Base-by-base conservation (phyloP, 1,140 invertebrate species). In the Trachelipus rathkii region DNA sequence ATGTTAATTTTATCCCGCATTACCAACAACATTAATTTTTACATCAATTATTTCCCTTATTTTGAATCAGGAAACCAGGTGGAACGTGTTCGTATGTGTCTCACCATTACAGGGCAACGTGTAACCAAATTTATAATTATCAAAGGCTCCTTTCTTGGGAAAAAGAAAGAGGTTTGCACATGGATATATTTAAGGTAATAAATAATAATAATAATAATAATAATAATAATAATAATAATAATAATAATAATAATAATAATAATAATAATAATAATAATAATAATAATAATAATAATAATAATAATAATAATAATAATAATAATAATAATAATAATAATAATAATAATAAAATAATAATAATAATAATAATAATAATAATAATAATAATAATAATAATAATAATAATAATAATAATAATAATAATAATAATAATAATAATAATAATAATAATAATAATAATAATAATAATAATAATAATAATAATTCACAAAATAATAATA, bases 101-200 rank as follows among this genome's bases (percentile, higher is more conserved):
- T 0, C 91, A 91, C 67, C 92, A 92, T 77, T 92, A 93, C 82
- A 89, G 91, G 75, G 93, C 93, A 0, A 90, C 91, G 72, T 95
- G 93, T 82, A 87, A 89, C 3, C 93, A 95, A 87, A 89, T 95
- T 0, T 93, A 92, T 84, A 94, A 93, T 83, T 94, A 94, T 82
- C 93, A 95, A 83, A 87, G 93, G n/a, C 86, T 95, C 7, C 82
- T 95, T 0, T 93, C 92, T 0, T 95, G 93, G 92, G 92, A 94
- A 82, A 89, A 91, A 67, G 89, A 90, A 45, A 87, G 90, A 43
- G 93, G 93, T 9, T 86, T 95, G 0, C 92, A 94, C 80, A 92
- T 94, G 88, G 93, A 95, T 83, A 92, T 93, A 60, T 94, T 93
- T 82, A 93, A 93, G 87, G 89, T 90, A 82, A 72, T 44, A 21